phyloP scores from a whole-genome alignment of 2,797 vertebrate genomes.

The Zonotrichia albicollis region DNA sequence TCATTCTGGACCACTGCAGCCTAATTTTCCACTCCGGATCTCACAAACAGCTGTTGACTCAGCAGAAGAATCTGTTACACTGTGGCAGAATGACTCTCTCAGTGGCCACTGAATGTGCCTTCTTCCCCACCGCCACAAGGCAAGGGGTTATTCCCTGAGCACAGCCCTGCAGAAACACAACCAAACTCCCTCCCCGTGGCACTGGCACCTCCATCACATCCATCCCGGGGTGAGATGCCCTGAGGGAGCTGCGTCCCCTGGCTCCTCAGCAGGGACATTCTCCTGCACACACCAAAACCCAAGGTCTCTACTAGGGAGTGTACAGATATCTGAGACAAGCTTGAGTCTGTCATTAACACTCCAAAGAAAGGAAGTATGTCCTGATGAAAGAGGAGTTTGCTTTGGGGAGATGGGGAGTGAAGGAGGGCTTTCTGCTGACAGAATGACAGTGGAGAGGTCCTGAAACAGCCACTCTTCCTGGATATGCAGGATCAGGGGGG shows the following conservation, averaged over 20 bases:
- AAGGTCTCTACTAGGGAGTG: background rate
- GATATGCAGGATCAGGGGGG: background rate
- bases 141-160: background rate
- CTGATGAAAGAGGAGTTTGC: background rate
- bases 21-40: background rate
- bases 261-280: background rate
- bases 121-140: rapidly evolving
- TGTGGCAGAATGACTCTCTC: background rate
- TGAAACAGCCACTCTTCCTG: background rate
- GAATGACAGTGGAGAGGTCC: background rate
- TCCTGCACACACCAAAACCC: background rate
- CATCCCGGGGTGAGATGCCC: background rate
- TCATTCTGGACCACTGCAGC: background rate
- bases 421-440: background rate
- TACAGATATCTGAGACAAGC: background rate
- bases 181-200: background rate
- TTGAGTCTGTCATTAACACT: background rate
- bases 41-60: background rate
- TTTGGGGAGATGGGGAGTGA: background rate
- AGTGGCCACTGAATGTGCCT: background rate
- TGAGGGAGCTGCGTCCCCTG: background rate
- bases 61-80: background rate
- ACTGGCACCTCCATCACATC: no score
- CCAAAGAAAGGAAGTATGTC: background rate
- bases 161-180: background rate